Percentiles rank a stretch among this genome's conserved stretches.
Conservation (phyloP, 1,140 invertebrate species). For the Arctopsyche grandis region DNA sequence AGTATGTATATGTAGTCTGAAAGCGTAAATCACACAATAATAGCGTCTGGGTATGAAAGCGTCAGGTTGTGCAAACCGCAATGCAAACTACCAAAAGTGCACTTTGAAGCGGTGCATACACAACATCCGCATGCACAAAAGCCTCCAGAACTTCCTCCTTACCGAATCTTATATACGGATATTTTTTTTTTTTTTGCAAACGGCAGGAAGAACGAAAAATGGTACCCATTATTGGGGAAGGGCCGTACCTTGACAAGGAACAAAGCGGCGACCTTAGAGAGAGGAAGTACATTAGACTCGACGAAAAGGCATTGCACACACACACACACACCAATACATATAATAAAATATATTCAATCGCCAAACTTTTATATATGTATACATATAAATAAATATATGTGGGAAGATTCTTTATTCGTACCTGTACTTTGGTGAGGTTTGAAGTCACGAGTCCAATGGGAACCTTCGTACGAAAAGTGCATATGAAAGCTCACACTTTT, state of each 20-base stretch:
- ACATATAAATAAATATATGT: slow-evolving; percentile 12
- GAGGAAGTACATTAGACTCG: slow-evolving; percentile 51
- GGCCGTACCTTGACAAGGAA: slow-evolving; percentile 33
- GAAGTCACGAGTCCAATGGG: not conserved
- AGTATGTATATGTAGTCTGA: too few relatives aligned
- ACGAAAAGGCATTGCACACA: slow-evolving; percentile 41
- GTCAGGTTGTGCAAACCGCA: slow-evolving; percentile 27
- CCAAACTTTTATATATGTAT: slow-evolving; percentile 36
- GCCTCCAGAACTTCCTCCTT: slow-evolving; percentile 42
- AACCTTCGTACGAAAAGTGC: not conserved
- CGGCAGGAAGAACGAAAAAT: slow-evolving; percentile 48
- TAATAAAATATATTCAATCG: slow-evolving; percentile 30
- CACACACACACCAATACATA: not conserved
- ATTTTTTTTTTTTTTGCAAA: slow-evolving; percentile 43
- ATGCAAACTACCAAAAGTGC: slow-evolving; percentile 27
- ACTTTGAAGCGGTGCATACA: slow-evolving; percentile 3
- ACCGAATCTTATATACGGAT: slow-evolving; percentile 36
- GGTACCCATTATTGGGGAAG: slow-evolving; percentile 26
- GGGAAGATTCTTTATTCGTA: slow-evolving; percentile 31
- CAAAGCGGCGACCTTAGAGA: slow-evolving; percentile 38
- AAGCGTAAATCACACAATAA: too few relatives aligned
- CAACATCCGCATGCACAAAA: slow-evolving; percentile 42
- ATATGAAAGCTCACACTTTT: not conserved
- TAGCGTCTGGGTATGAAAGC: not conserved
- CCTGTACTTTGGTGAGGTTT: slow-evolving; percentile 8